These are phyloP conservation scores for Parus major DNA, from an alignment of 2,113 vertebrate species.

Conservation along the genomic window DNA sequence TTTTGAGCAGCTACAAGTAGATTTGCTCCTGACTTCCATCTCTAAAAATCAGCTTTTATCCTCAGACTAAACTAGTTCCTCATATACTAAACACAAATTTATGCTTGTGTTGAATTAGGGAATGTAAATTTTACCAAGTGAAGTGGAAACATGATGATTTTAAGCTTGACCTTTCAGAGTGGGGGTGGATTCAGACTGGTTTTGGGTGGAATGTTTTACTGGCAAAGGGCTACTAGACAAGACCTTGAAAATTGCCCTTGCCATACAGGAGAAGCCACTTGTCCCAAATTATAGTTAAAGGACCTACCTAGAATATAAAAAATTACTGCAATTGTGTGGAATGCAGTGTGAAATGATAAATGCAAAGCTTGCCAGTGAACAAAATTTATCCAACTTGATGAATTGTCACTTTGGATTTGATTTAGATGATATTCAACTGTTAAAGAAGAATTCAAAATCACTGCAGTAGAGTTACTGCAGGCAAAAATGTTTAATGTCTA, in stretches of 20 bases:
- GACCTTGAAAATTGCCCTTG: neutral
- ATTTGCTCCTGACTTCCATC: neutral
- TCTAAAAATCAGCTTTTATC: neutral
- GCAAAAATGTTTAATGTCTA: slow-evolving; percentile 52
- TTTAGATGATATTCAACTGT: neutral
- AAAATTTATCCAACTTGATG: neutral
- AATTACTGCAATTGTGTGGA: neutral
- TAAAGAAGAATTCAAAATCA: slow-evolving; percentile 38
- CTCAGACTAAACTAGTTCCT: neutral
- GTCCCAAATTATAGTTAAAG: neutral
- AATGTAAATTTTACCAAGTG: neutral
- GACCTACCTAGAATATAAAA: neutral
- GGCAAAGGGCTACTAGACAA: neutral
- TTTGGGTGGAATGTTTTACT: neutral
- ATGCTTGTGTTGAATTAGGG: neutral
- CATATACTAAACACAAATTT: neutral
- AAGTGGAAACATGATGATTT: neutral
- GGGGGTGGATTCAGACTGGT: neutral
- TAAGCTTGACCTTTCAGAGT: neutral
- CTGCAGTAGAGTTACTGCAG: neutral
- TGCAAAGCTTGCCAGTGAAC: neutral
- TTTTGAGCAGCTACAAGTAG: neutral
- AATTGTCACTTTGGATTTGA: slow-evolving; percentile 61
- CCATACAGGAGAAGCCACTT: neutral
- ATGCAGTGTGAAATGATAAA: neutral